A percentile compares a stretch with the other conserved stretches of the same genome.
phyloP scores from a whole-genome alignment of 2,113 vertebrate genomes.

The Megaceryle torquata region DNA sequence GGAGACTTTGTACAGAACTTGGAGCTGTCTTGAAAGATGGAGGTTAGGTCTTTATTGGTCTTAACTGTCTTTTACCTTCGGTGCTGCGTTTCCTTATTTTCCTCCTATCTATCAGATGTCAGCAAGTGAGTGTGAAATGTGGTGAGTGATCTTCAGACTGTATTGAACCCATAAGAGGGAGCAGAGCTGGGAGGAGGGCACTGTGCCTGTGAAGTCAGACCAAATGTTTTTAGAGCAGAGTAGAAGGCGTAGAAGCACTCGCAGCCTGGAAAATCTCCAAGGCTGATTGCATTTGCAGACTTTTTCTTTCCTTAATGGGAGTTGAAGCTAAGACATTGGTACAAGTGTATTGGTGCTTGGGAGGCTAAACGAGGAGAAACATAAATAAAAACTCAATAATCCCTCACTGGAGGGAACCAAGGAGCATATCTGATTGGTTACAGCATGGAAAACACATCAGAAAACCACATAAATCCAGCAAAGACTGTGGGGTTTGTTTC shows the following conservation, averaged over 20 bases:
- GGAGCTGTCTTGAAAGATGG: not conserved
- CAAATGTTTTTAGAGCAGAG: not conserved
- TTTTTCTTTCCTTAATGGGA: slow-evolving; percentile 54
- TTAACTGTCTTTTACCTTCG: not conserved
- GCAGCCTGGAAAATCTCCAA: slow-evolving; percentile 38
- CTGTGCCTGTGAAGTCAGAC: not conserved
- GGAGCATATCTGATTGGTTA: slow-evolving; percentile 44
- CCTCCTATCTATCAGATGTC: not conserved
- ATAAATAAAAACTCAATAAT: slow-evolving; percentile 48
- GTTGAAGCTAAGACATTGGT: slow-evolving; percentile 16
- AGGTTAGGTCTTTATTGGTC: not conserved
- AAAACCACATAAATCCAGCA: not conserved
- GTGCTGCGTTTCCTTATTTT: not conserved
- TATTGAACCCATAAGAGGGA: not conserved
- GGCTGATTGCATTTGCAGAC: slow-evolving; percentile 30
- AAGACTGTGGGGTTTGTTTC: not conserved
- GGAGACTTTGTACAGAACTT: not conserved
- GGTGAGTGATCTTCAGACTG: not conserved
- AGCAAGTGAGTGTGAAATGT: not conserved
- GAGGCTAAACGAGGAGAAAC: slow-evolving; percentile 48
- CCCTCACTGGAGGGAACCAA: slow-evolving; percentile 5
- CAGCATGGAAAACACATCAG: not conserved
- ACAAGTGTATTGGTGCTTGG: slow-evolving; percentile 21
- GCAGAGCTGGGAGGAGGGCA: not conserved
- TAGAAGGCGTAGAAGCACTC: not conserved